Percentiles rank a stretch among this genome's conserved stretches.
These are phyloP conservation scores for Centropus bengalensis DNA, from an alignment of 2,113 vertebrate species.

Conservation along the genomic window DNA sequence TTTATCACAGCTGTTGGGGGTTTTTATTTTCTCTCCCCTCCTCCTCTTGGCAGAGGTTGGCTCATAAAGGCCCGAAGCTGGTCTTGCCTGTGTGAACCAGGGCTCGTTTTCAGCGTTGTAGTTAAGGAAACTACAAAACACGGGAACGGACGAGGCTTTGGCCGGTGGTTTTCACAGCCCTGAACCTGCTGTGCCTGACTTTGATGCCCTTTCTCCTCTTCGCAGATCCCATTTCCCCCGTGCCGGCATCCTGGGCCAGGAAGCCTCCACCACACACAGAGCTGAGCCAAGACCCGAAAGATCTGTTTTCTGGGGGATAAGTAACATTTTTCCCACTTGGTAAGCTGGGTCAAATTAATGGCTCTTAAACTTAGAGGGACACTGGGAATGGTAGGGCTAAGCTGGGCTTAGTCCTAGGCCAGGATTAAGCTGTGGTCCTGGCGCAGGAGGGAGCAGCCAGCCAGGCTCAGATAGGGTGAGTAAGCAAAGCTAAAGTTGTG, in stretches of 20 bases:
- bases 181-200: background rate
- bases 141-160: background rate
- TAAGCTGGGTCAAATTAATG: background rate
- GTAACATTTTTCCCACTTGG: background rate
- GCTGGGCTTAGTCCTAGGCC: background rate
- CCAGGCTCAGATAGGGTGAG: accelerated
- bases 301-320: background rate
- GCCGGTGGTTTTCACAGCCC: background rate
- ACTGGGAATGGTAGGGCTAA: background rate
- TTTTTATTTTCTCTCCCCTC: background rate
- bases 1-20: background rate
- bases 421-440: background rate
- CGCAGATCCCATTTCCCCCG: background rate
- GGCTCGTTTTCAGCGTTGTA: background rate
- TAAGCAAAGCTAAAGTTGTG: background rate
- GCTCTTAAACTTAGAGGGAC: background rate
- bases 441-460: background rate
- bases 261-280: background rate
- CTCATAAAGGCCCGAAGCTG: background rate
- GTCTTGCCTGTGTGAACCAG: background rate
- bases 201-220: background rate
- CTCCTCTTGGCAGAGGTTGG: background rate
- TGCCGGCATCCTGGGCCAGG: background rate
- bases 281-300: background rate
- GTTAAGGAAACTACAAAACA: background rate